Percentiles rank a stretch among this genome's conserved stretches.
These are phyloP conservation scores for Pipistrellus pipistrellus DNA, from an alignment of 2,797 vertebrate genomes.

Conservation along the genomic window DNA sequence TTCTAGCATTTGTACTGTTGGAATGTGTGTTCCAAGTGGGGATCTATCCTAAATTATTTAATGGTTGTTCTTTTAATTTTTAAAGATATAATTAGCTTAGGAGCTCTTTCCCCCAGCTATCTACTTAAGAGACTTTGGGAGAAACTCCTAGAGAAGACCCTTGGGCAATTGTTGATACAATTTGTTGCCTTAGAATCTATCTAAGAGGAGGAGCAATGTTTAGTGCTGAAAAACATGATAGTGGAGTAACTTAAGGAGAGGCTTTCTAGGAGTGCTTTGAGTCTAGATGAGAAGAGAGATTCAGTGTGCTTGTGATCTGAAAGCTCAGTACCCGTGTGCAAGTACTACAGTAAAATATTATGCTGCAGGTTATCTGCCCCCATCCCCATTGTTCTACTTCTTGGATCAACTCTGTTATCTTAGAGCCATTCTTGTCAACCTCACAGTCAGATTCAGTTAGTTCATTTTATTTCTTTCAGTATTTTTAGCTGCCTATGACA, in stretches of 20 bases:
- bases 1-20: background rate
- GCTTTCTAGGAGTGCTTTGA: background rate
- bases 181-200: background rate
- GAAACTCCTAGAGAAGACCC: background rate
- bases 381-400: background rate
- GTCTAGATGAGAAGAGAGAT: background rate
- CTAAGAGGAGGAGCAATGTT: background rate
- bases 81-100: slow-evolving; percentile 2
- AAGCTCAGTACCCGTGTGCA: background rate
- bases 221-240: background rate
- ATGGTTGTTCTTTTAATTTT: background rate
- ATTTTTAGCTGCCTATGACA: background rate
- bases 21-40: background rate
- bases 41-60: background rate
- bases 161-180: background rate
- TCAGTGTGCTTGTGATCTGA: background rate
- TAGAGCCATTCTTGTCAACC: slow-evolving; percentile 4
- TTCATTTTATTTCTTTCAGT: slow-evolving; percentile 23
- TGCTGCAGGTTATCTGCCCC: background rate
- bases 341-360: background rate
- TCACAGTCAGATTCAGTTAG: background rate
- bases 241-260: background rate
- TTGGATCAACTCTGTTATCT: background rate
- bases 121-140: background rate
- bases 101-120: slow-evolving; percentile 12